Evolutionary conservation across 2,888 invertebrate species (phyloP), one percentile per base, ranked within the genome.

Genomic region (Stenodera caucasica): DNA sequence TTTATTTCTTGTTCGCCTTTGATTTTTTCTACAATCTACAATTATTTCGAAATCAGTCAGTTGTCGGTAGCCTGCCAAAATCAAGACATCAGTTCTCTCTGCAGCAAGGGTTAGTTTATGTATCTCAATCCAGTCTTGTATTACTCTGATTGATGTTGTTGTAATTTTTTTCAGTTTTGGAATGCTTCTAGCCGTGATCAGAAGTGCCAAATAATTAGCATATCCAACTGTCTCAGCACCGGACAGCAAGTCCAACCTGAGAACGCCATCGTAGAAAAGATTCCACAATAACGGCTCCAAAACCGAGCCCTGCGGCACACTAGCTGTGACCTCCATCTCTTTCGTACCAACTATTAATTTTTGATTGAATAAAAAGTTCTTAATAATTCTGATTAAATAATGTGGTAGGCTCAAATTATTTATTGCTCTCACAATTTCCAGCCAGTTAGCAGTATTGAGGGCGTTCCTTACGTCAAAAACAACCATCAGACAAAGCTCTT

Each of bases 1-100:
- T 58, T 63, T 2, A 63, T 30, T 11, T 12, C 15, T 18, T 26
- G 57, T 49, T 53, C 33, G 9, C 55, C 52, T 8, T n/a, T 21
- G n/a, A n/a, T 60, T 50, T 12, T 12, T 14, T 9, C 14, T 45
- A 1, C 49, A 50, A 3, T 35, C 50, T n/a, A 63, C 26, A 2
- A 12, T 32, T 12, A 65, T 52, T 2, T 21, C 26, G 14, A 65
- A n/a, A 26, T 53, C 26, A 7, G 30, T 37, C 30, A 57, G 14
- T 6, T 58, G 49, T 26, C 61, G 35, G 9, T 37, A 53, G 0
- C 64, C 61, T 12, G 35, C 56, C 2, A 57, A 6, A 1, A 65
- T 53, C 2, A 65, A n/a, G 8, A 52, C 49, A 29, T 65, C 62
- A 0, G 60, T 65, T 53, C 63, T 65, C n/a, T 53, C 32, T 4